Evolutionary conservation across 2,113 vertebrate species (phyloP).

Genomic region (Menidia beryllina): DNA sequence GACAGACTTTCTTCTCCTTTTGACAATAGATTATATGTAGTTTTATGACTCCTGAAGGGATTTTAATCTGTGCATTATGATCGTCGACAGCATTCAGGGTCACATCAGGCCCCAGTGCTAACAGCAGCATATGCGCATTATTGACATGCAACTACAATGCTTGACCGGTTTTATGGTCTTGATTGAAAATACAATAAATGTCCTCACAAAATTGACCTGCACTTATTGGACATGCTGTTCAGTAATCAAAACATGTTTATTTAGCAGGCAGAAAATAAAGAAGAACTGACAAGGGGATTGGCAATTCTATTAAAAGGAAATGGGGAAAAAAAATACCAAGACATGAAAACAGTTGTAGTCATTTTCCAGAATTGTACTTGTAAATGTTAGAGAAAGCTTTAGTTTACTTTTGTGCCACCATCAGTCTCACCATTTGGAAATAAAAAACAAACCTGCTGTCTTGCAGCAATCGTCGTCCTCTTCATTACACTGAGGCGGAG

Average conservation of each 20-base stretch:
- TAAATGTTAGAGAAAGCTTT: too few relatives aligned
- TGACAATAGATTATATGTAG: neutral
- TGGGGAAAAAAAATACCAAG: too few relatives aligned
- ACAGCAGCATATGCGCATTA: too few relatives aligned
- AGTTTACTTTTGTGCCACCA: neutral
- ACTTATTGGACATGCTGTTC: constrained; percentile 7
- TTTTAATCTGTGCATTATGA: constrained; percentile 23
- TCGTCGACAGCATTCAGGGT: constrained; percentile 25
- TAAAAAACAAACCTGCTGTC: neutral
- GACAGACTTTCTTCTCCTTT: neutral
- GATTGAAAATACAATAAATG: too few relatives aligned
- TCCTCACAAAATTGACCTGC: neutral
- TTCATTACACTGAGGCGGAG: constrained; percentile 92
- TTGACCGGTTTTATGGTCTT: too few relatives aligned
- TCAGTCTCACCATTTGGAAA: neutral
- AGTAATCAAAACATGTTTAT: constrained; percentile 15
- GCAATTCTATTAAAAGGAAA: neutral
- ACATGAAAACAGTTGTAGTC: too few relatives aligned
- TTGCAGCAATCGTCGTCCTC: constrained; percentile 92
- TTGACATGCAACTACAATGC: too few relatives aligned
- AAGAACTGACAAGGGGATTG: neutral
- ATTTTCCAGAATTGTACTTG: too few relatives aligned
- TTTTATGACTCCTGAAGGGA: neutral
- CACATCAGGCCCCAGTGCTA: constrained; percentile 15
- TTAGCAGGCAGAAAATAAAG: constrained; percentile 46